phyloP scores from a whole-genome alignment of 2,113 vertebrate species.

The Nymphicus hollandicus region DNA sequence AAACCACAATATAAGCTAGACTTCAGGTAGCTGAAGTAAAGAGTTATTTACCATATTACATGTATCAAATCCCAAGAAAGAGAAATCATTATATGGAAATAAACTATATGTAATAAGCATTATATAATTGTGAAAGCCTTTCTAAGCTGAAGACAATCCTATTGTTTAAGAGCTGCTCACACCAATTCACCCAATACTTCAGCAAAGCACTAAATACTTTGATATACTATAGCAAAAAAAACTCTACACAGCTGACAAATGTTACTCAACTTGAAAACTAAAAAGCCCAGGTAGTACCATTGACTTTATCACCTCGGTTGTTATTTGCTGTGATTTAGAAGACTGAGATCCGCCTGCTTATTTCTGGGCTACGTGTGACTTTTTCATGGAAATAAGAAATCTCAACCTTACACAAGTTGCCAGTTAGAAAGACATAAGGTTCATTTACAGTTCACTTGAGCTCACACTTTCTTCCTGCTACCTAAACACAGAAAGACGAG shows the following conservation, averaged over 20 bases:
- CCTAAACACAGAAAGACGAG: constrained; percentile 43
- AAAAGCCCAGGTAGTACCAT: background rate
- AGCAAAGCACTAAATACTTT: background rate
- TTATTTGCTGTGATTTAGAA: background rate
- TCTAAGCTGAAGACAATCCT: background rate
- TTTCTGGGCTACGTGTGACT: background rate
- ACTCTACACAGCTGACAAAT: background rate
- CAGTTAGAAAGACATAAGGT: background rate
- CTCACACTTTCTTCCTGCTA: background rate
- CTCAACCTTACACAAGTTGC: background rate
- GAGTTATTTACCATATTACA: background rate
- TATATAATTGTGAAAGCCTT: background rate
- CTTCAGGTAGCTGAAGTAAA: background rate
- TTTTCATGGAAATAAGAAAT: background rate
- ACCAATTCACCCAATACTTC: background rate
- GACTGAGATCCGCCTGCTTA: background rate
- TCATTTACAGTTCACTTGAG: background rate
- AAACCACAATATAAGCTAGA: background rate
- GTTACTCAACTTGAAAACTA: background rate
- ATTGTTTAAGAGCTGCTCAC: background rate
- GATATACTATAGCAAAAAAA: background rate
- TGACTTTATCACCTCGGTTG: background rate
- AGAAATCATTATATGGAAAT: background rate
- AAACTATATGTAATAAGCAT: background rate
- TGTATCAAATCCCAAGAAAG: background rate